Conservation (phyloP, 2,797 vertebrate species). For the Lepus townsendii region DNA sequence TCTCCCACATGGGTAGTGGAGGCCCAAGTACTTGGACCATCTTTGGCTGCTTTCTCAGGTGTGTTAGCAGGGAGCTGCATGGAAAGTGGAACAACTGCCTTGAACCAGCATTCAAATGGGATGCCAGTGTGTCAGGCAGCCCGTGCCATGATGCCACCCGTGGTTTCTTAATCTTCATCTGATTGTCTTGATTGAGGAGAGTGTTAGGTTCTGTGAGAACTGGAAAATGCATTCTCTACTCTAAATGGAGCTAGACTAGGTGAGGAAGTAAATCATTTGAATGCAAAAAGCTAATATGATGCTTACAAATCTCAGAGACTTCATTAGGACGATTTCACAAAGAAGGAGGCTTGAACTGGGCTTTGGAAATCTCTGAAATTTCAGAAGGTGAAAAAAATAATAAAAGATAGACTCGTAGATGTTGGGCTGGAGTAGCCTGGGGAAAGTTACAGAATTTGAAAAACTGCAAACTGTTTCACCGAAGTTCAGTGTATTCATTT, state of each 20-base stretch:
- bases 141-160: no score
- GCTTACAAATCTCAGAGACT: background rate
- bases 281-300: background rate
- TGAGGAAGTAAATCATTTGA: background rate
- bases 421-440: background rate
- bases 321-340: background rate
- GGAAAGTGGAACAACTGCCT: no score
- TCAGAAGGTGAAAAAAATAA: background rate
- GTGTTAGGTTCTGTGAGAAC: background rate
- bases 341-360: background rate
- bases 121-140: no score
- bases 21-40: no score
- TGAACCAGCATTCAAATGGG: no score
- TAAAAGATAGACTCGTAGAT: background rate
- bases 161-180: background rate
- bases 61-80: no score
- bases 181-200: background rate
- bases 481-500: background rate
- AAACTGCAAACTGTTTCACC: background rate
- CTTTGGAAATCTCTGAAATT: constrained; percentile 22
- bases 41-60: no score
- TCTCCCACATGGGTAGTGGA: no score
- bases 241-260: background rate
- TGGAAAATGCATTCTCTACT: background rate
- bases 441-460: background rate